Conservation (phyloP, 2,797 vertebrate genomes). For the Capromys pilorides region DNA sequence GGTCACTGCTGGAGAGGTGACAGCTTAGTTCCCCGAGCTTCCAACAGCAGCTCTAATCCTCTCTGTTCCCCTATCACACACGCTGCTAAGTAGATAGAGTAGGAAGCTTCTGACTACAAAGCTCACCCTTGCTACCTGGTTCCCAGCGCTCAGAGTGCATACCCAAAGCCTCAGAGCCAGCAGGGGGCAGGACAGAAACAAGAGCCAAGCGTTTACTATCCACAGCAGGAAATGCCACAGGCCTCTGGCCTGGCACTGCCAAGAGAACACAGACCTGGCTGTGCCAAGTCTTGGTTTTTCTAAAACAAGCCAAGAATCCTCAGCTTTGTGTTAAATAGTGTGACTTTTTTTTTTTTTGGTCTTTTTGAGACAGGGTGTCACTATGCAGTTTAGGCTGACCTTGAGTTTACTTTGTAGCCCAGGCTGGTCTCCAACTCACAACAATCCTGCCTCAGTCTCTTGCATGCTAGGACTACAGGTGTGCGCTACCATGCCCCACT, state of each 20-base stretch:
- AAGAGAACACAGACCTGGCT: not conserved
- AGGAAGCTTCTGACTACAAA: not conserved
- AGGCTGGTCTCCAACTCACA: too few relatives aligned
- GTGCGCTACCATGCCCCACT: too few relatives aligned
- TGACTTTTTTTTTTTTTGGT: not conserved
- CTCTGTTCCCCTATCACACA: not conserved
- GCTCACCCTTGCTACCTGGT: not conserved
- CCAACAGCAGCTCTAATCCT: not conserved
- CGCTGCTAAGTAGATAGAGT: not conserved
- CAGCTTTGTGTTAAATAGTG: not conserved
- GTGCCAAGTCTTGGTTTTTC: not conserved
- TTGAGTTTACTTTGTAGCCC: too few relatives aligned
- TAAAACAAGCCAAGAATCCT: not conserved
- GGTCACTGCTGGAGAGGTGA: not conserved
- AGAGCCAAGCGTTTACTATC: not conserved
- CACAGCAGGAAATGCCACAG: not conserved
- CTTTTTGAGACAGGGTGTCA: too few relatives aligned
- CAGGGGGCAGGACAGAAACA: not conserved
- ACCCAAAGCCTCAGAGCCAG: not conserved
- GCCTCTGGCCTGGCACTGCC: not conserved
- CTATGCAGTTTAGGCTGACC: too few relatives aligned
- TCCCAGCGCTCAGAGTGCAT: not conserved
- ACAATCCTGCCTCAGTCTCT: too few relatives aligned
- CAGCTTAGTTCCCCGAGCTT: not conserved
- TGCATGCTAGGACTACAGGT: too few relatives aligned